These are phyloP conservation scores for Lytechinus variegatus DNA, from an alignment of 35 echinoderm and acorn worm species.

Conservation along the genomic window DNA sequence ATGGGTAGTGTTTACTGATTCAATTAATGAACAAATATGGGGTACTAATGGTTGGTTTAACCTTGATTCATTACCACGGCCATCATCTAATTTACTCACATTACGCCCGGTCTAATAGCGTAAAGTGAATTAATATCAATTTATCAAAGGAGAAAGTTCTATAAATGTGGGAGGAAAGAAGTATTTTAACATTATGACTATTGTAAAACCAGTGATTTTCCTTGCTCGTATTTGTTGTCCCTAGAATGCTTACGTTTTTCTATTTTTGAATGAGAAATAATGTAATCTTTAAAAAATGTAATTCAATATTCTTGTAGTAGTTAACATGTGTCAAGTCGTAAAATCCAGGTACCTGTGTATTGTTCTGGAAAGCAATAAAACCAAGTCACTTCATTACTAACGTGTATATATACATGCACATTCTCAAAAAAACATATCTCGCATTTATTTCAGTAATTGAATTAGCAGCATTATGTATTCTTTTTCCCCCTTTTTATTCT, in stretches of 20 bases:
- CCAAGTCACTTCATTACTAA: too few relatives aligned
- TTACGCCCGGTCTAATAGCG: not conserved
- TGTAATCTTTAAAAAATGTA: not conserved
- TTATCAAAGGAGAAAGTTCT: not conserved
- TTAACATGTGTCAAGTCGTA: not conserved
- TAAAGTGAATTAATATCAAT: not conserved
- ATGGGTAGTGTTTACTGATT: not conserved
- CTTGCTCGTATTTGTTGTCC: not conserved
- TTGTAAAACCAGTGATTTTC: not conserved
- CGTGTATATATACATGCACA: not conserved
- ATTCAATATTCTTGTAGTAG: not conserved
- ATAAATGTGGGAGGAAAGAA: not conserved
- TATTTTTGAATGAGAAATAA: not conserved
- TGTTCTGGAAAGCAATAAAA: not conserved
- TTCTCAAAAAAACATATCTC: not conserved
- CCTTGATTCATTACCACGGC: not conserved
- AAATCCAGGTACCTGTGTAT: not conserved
- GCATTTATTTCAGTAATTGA: not conserved
- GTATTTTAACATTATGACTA: not conserved
- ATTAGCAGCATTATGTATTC: not conserved
- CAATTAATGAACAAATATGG: not conserved
- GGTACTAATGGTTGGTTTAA: not conserved
- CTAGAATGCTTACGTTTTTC: not conserved
- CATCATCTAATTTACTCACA: slow-evolving; percentile 3
- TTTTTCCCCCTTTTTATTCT: not conserved